A percentile compares a stretch with the other conserved stretches of the same genome.
Conservation (phyloP, 1,140 invertebrate genomes). For the Drosophila rufa region DNA sequence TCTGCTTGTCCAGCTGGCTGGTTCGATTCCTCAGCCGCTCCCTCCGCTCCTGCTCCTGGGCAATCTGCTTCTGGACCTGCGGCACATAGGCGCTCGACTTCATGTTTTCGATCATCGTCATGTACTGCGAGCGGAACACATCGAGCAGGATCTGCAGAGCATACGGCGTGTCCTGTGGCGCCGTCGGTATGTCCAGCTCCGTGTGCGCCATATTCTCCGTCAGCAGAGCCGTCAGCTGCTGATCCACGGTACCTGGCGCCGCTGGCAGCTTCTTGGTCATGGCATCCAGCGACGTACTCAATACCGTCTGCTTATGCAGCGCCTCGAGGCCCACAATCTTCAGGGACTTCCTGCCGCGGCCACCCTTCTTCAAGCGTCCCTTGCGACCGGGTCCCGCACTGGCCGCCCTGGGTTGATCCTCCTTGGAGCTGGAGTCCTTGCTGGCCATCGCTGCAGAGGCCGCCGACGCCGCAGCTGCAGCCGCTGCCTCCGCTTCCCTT, state of each 20-base stretch:
- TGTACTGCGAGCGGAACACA: slow-evolving; percentile 92
- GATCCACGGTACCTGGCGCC: slow-evolving; percentile 95
- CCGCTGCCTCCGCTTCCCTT: slow-evolving; percentile 71
- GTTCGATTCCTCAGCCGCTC: slow-evolving; percentile 91
- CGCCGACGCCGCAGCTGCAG: slow-evolving; percentile 62
- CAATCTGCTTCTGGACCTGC: slow-evolving; percentile 91
- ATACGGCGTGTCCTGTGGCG: slow-evolving; percentile 92
- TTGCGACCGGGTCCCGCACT: slow-evolving; percentile 70
- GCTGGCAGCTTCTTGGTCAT: slow-evolving; percentile 90
- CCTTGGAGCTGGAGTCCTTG: slow-evolving; percentile 72
- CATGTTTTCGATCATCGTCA: slow-evolving; percentile 93
- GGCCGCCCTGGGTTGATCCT: slow-evolving; percentile 52
- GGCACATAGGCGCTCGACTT: slow-evolving; percentile 90
- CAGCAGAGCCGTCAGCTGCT: slow-evolving; percentile 93
- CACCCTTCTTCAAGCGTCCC: slow-evolving; percentile 75
- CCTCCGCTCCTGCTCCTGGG: slow-evolving; percentile 93
- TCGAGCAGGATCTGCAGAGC: slow-evolving; percentile 94
- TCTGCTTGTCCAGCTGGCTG: slow-evolving; percentile 95
- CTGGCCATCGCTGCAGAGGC: slow-evolving; percentile 57
- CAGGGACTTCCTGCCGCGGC: slow-evolving; percentile 67
- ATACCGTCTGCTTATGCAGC: slow-evolving; percentile 94
- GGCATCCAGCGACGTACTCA: slow-evolving; percentile 90
- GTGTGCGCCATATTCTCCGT: slow-evolving; percentile 89
- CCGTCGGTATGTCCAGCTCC: slow-evolving; percentile 92
- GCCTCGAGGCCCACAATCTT: slow-evolving; percentile 94